A percentile compares a stretch with the other conserved stretches of the same genome.
phyloP scores from a whole-genome alignment of 92 coral and sea anemone genomes.

The Epizoanthus fatuus region DNA sequence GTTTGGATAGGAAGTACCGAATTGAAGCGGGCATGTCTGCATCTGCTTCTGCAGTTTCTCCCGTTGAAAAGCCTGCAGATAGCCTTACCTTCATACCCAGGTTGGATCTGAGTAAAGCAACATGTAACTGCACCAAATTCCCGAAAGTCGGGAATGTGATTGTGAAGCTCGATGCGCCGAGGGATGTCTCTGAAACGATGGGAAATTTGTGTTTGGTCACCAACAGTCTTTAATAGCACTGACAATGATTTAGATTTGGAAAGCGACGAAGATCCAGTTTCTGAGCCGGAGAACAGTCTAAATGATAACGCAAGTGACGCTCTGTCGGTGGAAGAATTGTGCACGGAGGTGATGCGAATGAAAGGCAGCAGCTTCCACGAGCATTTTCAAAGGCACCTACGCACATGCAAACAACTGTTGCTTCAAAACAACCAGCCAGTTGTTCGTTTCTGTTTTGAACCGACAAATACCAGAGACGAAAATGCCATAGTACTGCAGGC shows the following conservation, averaged over 20 bases:
- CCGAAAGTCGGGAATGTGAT: slow-evolving; percentile 4
- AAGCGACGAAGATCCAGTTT: background rate
- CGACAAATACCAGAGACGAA: slow-evolving; percentile 58
- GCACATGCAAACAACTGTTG: slow-evolving; percentile 22
- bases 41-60: background rate
- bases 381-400: slow-evolving; percentile 41
- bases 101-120: slow-evolving; percentile 14
- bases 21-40: slow-evolving; percentile 3
- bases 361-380: slow-evolving; percentile 54
- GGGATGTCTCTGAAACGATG: background rate
- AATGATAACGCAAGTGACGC: background rate
- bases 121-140: slow-evolving; percentile 26
- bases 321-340: background rate
- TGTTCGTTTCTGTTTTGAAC: slow-evolving; percentile 28
- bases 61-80: slow-evolving; percentile 2
- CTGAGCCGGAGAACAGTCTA: background rate
- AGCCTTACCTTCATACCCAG: background rate
- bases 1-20: background rate
- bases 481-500: slow-evolving; percentile 61
- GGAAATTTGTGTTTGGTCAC: slow-evolving; percentile 12
- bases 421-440: slow-evolving; percentile 16
- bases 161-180: background rate
- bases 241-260: background rate
- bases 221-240: background rate
- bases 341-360: slow-evolving; percentile 10